Conservation (phyloP, 2,797 vertebrate species). For the Coregonus suidteri region DNA sequence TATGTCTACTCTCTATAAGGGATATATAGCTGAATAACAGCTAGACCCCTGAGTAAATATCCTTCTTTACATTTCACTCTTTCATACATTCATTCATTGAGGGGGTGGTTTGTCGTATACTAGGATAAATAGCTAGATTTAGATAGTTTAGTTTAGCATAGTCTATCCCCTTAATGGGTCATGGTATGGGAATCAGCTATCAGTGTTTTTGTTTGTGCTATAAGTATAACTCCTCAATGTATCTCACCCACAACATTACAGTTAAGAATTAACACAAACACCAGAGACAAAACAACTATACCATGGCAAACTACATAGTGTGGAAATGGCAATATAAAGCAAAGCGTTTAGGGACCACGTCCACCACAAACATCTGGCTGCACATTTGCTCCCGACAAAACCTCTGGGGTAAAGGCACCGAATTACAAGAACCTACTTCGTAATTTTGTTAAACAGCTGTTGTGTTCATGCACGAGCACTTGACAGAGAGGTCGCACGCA, state of each 20-base stretch:
- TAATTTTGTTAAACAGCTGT: not conserved
- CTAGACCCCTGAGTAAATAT: not conserved
- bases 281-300: not conserved
- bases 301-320: not conserved
- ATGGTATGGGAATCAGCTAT: not conserved
- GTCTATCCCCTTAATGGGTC: not conserved
- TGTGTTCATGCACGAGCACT: not conserved
- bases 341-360: not conserved
- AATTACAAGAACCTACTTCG: too few species aligned
- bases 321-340: not conserved
- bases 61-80: too few species aligned
- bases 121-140: not conserved
- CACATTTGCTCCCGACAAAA: not conserved
- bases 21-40: not conserved
- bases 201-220: not conserved
- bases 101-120: too few species aligned
- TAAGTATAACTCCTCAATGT: not conserved
- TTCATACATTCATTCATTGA: too few species aligned
- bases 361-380: too few species aligned
- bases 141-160: too few species aligned
- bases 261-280: not conserved
- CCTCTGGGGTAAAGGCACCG: not conserved
- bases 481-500: not conserved
- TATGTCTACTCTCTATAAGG: too few species aligned
- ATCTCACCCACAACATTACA: not conserved